These are phyloP conservation scores for Agonopterix alstromeriana DNA, from an alignment of 2,888 invertebrate species.

Conservation along the genomic window DNA sequence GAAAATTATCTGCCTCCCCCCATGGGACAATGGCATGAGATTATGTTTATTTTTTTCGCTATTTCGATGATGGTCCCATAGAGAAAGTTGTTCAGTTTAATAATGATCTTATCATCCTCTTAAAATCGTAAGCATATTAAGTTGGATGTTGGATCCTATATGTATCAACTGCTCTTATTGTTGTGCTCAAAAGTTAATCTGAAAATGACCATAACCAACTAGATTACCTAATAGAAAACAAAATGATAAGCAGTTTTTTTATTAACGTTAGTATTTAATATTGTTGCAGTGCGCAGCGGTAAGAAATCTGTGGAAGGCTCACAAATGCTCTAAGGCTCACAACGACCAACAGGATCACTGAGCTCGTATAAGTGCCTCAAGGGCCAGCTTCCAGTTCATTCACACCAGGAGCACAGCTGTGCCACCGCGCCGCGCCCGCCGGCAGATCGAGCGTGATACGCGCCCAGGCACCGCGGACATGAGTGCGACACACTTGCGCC, in stretches of 20 bases:
- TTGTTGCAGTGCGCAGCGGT: slow-evolving; percentile 26
- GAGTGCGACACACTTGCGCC: slow-evolving; percentile 41
- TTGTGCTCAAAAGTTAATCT: too few relatives aligned
- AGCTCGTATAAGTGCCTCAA: slow-evolving; percentile 9
- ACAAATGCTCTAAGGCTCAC: background rate
- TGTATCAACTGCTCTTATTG: too few relatives aligned
- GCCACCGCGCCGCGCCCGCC: slow-evolving; percentile 22
- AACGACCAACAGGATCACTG: slow-evolving; percentile 2
- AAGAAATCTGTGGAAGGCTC: slow-evolving; percentile 7
- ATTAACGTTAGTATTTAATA: slow-evolving; percentile 11
- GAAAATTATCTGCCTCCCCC: background rate
- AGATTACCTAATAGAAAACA: background rate
- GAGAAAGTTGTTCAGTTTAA: too few relatives aligned
- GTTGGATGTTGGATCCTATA: too few relatives aligned
- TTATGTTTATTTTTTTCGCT: too few relatives aligned
- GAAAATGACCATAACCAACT: background rate
- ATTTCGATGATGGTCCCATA: too few relatives aligned
- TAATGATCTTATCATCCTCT: too few relatives aligned
- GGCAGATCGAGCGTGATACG: slow-evolving; percentile 35
- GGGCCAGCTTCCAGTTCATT: slow-evolving; percentile 23
- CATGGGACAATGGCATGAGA: too few relatives aligned
- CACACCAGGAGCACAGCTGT: slow-evolving; percentile 19
- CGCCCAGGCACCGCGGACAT: slow-evolving; percentile 32
- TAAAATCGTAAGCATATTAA: too few relatives aligned
- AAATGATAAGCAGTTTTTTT: slow-evolving; percentile 3